Percentiles rank a stretch among this genome's conserved stretches.
Evolutionary conservation across 2,113 vertebrate species (phyloP).

Genomic region (Ascaphus truei): DNA sequence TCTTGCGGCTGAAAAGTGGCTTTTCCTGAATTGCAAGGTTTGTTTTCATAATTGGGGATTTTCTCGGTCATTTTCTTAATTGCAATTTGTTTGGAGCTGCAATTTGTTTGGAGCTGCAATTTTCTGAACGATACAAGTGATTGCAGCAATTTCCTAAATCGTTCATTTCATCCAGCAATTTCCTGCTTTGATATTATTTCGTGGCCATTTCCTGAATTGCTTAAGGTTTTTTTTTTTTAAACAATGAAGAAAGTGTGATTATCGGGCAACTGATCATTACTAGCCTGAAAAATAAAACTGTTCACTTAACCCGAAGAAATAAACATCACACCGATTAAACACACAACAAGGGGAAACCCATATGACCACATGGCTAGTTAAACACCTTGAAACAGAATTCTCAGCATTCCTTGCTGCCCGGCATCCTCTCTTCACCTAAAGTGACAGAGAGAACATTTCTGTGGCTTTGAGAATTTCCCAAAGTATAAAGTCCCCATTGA

Average conservation of each 20-base stretch:
- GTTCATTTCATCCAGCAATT: not conserved
- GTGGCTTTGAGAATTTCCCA: too few relatives aligned
- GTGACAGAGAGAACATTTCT: too few relatives aligned
- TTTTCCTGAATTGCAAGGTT: not conserved
- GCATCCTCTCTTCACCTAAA: too few relatives aligned
- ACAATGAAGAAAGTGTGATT: not conserved
- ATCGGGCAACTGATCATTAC: too few relatives aligned
- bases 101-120: conserved; percentile 23
- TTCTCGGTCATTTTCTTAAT: conserved; percentile 20
- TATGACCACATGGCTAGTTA: too few relatives aligned
- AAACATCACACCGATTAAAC: too few relatives aligned
- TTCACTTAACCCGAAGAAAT: too few relatives aligned
- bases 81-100: conserved; percentile 12
- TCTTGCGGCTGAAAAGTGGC: not conserved
- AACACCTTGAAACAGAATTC: too few relatives aligned
- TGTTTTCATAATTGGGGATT: conserved; percentile 24
- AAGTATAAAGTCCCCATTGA: too few relatives aligned
- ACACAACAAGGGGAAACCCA: too few relatives aligned
- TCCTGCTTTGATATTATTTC: conserved; percentile 9
- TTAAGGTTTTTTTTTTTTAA: not conserved
- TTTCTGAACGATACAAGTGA: not conserved
- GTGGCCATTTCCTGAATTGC: not conserved
- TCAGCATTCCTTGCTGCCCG: too few relatives aligned
- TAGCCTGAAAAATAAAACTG: too few relatives aligned
- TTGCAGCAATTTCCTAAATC: conserved; percentile 12